Conservation (phyloP, 2,797 vertebrate species). For the Hydrocynus forskahlii region DNA sequence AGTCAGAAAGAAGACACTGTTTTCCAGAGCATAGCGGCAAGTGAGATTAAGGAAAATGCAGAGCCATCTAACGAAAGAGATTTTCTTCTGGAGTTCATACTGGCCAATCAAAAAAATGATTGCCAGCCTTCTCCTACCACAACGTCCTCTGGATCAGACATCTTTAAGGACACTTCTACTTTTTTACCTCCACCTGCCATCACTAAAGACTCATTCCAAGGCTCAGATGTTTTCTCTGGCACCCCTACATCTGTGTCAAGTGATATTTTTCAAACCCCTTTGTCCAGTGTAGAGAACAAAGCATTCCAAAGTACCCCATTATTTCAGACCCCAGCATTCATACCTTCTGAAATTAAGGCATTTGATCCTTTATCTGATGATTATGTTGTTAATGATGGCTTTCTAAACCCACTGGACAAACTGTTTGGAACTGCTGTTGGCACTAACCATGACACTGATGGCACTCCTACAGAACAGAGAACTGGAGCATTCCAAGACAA, state of each 20-base stretch:
- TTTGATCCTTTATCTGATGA: slow-evolving; percentile 26
- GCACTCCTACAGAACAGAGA: background rate
- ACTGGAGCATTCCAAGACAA: slow-evolving; percentile 37
- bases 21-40: slow-evolving; percentile 39
- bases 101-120: slow-evolving; percentile 25
- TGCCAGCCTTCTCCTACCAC: background rate
- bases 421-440: background rate
- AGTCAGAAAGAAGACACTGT: slow-evolving; percentile 44
- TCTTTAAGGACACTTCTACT: background rate
- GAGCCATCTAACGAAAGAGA: slow-evolving; percentile 7
- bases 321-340: background rate
- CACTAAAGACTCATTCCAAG: background rate
- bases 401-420: background rate
- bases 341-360: background rate
- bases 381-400: background rate
- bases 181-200: slow-evolving; percentile 1
- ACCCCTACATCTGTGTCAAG: background rate
- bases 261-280: slow-evolving; percentile 39
- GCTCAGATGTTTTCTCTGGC: background rate
- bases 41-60: background rate
- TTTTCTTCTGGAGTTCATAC: slow-evolving; percentile 31
- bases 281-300: background rate
- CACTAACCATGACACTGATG: background rate
- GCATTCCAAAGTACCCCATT: slow-evolving; percentile 3
- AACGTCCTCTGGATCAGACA: background rate